Percentiles rank a stretch among this genome's conserved stretches.
Evolutionary conservation across 2,888 invertebrate species (phyloP).

Genomic region (Nomada goodeniana): DNA sequence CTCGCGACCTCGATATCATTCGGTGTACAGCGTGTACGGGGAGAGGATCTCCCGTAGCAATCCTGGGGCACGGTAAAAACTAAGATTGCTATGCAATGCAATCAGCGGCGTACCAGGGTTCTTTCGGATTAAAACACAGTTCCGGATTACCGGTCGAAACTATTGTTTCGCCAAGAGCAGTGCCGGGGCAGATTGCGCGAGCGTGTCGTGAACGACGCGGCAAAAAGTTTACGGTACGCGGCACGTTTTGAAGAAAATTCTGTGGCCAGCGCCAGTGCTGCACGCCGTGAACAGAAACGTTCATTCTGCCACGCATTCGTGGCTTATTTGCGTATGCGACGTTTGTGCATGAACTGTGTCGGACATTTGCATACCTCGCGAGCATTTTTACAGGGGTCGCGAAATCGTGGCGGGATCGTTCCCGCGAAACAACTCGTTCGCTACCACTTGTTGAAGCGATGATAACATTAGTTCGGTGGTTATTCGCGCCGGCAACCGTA

Average conservation of each 20-base stretch:
- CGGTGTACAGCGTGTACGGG: background rate
- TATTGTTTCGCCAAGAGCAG: slow-evolving; percentile 68
- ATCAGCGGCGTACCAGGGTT: slow-evolving; percentile 74
- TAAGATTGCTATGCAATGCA: slow-evolving; percentile 82
- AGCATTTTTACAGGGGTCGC: slow-evolving; percentile 26
- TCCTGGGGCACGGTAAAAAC: slow-evolving; percentile 78
- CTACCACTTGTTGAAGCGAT: slow-evolving; percentile 41
- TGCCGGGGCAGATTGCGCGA: slow-evolving; percentile 62
- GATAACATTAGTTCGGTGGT: slow-evolving; percentile 15
- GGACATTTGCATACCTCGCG: slow-evolving; percentile 24
- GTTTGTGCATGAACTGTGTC: background rate
- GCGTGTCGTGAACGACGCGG: background rate
- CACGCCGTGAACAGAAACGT: slow-evolving; percentile 6
- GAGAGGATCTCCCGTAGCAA: slow-evolving; percentile 62
- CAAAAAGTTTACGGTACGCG: slow-evolving; percentile 42
- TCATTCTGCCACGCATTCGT: background rate
- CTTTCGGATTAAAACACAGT: slow-evolving; percentile 77
- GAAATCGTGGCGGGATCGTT: background rate
- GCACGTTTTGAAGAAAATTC: slow-evolving; percentile 38
- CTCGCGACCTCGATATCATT: slow-evolving; percentile 70
- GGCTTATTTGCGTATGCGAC: background rate
- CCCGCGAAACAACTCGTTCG: background rate
- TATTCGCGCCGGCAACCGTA: background rate
- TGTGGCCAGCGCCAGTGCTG: background rate
- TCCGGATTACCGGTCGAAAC: slow-evolving; percentile 73